A percentile compares a stretch with the other conserved stretches of the same genome.
Evolutionary conservation across 2,888 invertebrate genomes (phyloP).

Genomic region (Eupithecia vulgata): DNA sequence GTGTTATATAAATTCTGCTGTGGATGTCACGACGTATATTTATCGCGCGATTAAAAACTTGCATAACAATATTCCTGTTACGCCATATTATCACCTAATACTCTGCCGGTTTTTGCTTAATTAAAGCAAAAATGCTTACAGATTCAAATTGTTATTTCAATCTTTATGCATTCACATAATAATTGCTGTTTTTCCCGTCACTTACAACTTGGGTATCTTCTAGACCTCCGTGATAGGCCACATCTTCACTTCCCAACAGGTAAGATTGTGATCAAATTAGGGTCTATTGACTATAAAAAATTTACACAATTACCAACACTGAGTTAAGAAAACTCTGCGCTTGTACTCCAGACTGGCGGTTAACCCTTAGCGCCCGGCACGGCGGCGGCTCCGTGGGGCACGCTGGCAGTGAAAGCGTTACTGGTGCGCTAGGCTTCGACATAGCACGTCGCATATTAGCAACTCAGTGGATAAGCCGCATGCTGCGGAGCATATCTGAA

Average conservation of each 20-base stretch:
- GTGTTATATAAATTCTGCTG: constrained; percentile 5
- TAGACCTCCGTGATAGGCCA: too few species aligned
- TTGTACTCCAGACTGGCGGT: not conserved
- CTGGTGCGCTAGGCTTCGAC: not conserved
- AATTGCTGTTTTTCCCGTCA: too few species aligned
- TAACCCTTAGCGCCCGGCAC: not conserved
- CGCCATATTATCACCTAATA: not conserved
- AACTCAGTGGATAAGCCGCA: not conserved
- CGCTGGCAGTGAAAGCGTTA: not conserved
- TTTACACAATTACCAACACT: not conserved
- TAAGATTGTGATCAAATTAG: too few species aligned
- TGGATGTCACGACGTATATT: not conserved
- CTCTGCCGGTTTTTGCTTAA: not conserved
- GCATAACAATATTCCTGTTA: not conserved
- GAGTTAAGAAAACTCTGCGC: not conserved
- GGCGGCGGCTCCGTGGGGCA: not conserved
- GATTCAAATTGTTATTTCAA: too few species aligned
- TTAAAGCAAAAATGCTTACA: too few species aligned
- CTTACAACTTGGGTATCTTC: too few species aligned
- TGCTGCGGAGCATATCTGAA: not conserved
- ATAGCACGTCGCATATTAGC: not conserved
- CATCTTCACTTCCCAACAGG: too few species aligned
- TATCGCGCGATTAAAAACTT: not conserved
- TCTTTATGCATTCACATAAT: too few species aligned
- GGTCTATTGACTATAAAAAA: too few species aligned